Conservation (phyloP, 2,113 vertebrate genomes). For the Megaceryle maxima region DNA sequence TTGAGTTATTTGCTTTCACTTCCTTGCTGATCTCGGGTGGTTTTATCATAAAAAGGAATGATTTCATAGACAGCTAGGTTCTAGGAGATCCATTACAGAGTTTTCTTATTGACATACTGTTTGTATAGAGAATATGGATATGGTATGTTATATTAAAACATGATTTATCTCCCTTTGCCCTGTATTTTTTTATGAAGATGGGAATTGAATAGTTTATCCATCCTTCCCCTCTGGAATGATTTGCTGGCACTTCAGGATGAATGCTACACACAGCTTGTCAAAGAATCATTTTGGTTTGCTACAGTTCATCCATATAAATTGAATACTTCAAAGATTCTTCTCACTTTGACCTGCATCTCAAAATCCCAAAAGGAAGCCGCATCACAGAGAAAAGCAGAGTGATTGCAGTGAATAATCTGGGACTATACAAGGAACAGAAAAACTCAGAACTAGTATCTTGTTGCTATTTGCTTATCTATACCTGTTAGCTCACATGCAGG, state of each 20-base stretch:
- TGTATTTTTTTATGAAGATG: background rate
- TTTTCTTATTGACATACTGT: background rate
- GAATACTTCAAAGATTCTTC: slow-evolving; percentile 32
- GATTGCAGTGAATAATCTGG: background rate
- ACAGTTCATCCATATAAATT: background rate
- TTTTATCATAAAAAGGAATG: background rate
- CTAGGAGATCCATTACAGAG: background rate
- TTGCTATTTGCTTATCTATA: background rate
- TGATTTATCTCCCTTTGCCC: background rate
- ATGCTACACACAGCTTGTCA: background rate
- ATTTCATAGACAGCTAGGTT: background rate
- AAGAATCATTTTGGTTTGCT: background rate
- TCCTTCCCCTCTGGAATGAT: background rate
- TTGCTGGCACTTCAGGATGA: background rate
- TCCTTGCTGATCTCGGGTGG: background rate
- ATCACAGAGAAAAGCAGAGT: background rate
- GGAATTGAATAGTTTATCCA: background rate
- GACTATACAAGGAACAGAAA: background rate
- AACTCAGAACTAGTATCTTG: background rate
- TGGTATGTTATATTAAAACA: background rate
- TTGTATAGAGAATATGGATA: background rate
- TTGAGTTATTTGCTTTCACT: background rate
- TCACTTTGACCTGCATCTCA: background rate
- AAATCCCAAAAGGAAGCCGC: background rate
- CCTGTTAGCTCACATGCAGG: background rate